Evolutionary conservation across 2,113 vertebrate species (phyloP), one percentile per base, ranked within the genome.

Genomic region (Oceanites oceanicus): DNA sequence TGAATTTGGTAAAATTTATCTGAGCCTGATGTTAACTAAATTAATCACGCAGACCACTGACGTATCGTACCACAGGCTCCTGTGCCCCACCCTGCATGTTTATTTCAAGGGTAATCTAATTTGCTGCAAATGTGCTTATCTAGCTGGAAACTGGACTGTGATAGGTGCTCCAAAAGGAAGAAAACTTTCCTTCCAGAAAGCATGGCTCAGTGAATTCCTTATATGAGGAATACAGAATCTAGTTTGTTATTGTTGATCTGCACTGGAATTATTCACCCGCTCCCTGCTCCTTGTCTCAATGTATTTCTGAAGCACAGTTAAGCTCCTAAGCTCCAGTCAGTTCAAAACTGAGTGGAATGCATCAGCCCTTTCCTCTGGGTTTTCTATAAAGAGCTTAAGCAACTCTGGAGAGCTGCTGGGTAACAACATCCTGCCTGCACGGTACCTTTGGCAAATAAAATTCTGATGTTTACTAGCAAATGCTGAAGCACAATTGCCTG

Each of bases 101-200:
- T 93, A 49, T 36, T 58, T 89, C 87, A 45, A 75, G 84, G 27
- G 36, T 75, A 96, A 96, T 75, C 50, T 32, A 85, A 86, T 96
- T 88, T 86, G n/a, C 23, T 75, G 52, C 40, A 74, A 77, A 88
- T 52, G 14, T n/a, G 14, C 26, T 92, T 86, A 79, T 62, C 75
- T 74, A 67, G 55, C n/a, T 86, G 86, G 68, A 88, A 70, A 86
- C 55, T 47, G 62, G 77, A 71, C 49, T 62, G 27, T 44, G 70
- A 63, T 13, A 44, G 27, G 70, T 40, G 26, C 45, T 76, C n/a
- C 58, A 50, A 45, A 30, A 91, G 45, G 66, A 75, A 78, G 19
- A 29, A 70, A 83, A 42, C 63, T 50, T 90, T 80, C 53, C 78
- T 90, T 80, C 53, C 78, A 81, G 53, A 71, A 68, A 52, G 18